Percentiles rank a stretch among this genome's conserved stretches.
Conservation (phyloP, 2,113 vertebrate genomes). For the Toxostoma redivivum region DNA sequence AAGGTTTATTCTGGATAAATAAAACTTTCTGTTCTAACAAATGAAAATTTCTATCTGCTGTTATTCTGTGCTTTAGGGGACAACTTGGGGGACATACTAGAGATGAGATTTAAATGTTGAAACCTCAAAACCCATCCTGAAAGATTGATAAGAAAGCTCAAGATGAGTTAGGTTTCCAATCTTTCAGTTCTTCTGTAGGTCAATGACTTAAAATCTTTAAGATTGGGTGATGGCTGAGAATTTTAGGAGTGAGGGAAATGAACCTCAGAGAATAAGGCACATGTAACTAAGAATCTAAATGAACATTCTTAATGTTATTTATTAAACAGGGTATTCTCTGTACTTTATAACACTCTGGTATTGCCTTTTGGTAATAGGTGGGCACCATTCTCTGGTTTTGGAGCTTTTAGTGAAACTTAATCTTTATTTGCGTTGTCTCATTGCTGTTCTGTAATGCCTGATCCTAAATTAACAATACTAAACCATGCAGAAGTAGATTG, state of each 20-base stretch:
- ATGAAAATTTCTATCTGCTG: not conserved
- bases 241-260: not conserved
- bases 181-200: not conserved
- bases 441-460: not conserved
- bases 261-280: not conserved
- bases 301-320: not conserved
- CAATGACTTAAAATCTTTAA: not conserved
- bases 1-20: not conserved
- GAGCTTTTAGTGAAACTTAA: not conserved
- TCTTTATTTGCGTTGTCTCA: not conserved
- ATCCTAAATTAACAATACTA: not conserved
- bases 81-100: not conserved
- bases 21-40: not conserved
- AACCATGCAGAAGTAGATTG: not conserved
- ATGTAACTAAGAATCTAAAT: not conserved
- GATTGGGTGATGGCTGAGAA: not conserved
- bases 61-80: not conserved
- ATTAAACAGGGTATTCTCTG: not conserved
- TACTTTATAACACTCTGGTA: not conserved
- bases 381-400: not conserved
- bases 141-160: not conserved
- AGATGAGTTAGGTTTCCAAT: not conserved
- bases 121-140: not conserved
- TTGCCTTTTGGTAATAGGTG: not conserved
- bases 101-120: not conserved